Evolutionary conservation across 2,797 vertebrate genomes (phyloP).

Genomic region (Potorous gilbertii): DNA sequence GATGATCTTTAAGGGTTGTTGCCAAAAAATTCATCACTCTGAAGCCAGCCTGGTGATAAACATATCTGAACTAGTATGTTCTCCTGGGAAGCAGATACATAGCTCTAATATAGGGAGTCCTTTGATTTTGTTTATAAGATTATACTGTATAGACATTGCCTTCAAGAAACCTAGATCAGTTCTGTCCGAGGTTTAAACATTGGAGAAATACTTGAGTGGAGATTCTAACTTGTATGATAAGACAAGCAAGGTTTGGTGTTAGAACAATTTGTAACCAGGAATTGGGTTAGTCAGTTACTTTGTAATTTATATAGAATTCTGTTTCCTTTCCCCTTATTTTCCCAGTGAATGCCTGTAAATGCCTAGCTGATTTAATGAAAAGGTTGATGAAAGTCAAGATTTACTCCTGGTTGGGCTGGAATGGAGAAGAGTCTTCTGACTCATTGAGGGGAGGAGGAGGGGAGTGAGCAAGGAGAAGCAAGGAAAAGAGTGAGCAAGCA

Average conservation of each 20-base stretch:
- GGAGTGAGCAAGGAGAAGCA: not conserved
- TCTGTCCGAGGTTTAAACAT: not conserved
- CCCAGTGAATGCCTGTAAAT: not conserved
- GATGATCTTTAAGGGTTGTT: not conserved
- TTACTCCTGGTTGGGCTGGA: not conserved
- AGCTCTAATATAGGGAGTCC: not conserved
- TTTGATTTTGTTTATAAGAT: not conserved
- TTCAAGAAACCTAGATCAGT: not conserved
- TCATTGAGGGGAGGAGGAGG: not conserved
- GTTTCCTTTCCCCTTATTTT: not conserved
- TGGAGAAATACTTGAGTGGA: not conserved
- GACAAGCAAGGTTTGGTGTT: not conserved
- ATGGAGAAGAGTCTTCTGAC: not conserved
- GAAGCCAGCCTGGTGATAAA: not conserved
- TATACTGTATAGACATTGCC: not conserved
- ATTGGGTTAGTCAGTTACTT: not conserved
- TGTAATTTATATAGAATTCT: not conserved
- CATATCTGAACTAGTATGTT: not conserved
- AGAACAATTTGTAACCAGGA: not conserved
- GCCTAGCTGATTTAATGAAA: not conserved
- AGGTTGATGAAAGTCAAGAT: not conserved
- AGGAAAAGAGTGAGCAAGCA: too few relatives aligned
- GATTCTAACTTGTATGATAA: not conserved
- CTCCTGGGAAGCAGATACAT: not conserved
- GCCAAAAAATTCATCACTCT: not conserved